phyloP scores from a whole-genome alignment of 2,113 vertebrate species.

The Neolamprologus modestus region DNA sequence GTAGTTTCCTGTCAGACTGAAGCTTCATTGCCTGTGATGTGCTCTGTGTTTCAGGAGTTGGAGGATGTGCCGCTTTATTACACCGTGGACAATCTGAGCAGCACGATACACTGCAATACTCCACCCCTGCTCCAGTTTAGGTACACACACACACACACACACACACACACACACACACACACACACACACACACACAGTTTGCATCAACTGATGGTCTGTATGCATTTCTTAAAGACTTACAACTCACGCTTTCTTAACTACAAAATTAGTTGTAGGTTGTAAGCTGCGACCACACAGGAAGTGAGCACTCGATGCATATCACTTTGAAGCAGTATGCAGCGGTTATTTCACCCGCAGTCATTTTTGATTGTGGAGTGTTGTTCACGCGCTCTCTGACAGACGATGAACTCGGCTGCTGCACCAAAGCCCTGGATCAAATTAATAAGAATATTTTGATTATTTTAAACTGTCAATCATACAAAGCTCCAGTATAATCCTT shows the following conservation, averaged over 20 bases:
- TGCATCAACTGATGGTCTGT: neutral
- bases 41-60: constrained; percentile 71
- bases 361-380: neutral
- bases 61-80: constrained; percentile 81
- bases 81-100: constrained; percentile 76
- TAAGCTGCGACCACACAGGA: neutral
- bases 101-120: constrained; percentile 73
- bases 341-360: neutral
- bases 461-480: neutral
- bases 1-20: neutral
- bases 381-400: neutral
- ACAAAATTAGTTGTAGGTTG: neutral
- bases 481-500: neutral
- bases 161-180: neutral
- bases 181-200: neutral
- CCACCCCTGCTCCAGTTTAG: constrained; percentile 77
- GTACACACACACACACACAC: constrained; percentile 36
- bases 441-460: neutral
- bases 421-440: neutral
- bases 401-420: neutral
- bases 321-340: neutral
- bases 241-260: neutral
- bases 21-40: neutral
- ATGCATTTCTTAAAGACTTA: neutral
- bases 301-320: neutral